These are phyloP conservation scores for Bursaphelenchus mucronatus DNA, from an alignment of 1,140 invertebrate genomes.

Conservation along the genomic window DNA sequence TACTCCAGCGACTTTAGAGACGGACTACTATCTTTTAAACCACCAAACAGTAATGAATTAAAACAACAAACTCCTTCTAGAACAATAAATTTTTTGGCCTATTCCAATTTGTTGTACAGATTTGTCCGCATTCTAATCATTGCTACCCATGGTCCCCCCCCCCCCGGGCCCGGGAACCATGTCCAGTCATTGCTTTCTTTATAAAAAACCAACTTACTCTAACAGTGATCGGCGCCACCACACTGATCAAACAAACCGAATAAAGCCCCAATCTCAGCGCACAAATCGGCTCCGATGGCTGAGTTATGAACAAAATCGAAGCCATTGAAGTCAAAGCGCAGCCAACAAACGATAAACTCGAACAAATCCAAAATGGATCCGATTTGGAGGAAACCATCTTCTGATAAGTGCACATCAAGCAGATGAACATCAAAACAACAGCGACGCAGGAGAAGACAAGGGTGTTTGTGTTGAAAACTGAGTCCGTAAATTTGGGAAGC, in stretches of 20 bases:
- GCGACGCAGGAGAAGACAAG: constrained; percentile 37
- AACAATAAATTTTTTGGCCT: no score
- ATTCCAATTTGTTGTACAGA: no score
- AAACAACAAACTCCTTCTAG: no score
- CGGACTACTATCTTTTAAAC: no score
- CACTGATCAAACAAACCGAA: constrained; percentile 34
- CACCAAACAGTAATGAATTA: no score
- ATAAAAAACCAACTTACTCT: constrained; percentile 19
- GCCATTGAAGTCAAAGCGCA: constrained; percentile 31
- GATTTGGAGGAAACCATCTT: constrained; percentile 30
- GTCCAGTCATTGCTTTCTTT: no score
- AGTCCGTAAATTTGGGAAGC: constrained; percentile 32
- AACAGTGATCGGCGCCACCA: constrained; percentile 46
- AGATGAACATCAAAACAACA: constrained; percentile 37
- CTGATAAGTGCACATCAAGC: constrained; percentile 49
- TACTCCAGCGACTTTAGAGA: no score
- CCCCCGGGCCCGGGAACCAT: no score
- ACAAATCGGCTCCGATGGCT: constrained; percentile 42
- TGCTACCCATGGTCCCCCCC: no score
- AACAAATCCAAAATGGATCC: constrained; percentile 41
- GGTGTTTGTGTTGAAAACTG: constrained; percentile 26
- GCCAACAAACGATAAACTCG: constrained; percentile 38
- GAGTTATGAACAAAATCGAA: constrained; percentile 47
- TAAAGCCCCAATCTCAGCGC: constrained; percentile 33
- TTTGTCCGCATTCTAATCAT: no score